Base-by-base conservation (phyloP, 2,113 vertebrate species). In the Cebus imitator region DNA sequence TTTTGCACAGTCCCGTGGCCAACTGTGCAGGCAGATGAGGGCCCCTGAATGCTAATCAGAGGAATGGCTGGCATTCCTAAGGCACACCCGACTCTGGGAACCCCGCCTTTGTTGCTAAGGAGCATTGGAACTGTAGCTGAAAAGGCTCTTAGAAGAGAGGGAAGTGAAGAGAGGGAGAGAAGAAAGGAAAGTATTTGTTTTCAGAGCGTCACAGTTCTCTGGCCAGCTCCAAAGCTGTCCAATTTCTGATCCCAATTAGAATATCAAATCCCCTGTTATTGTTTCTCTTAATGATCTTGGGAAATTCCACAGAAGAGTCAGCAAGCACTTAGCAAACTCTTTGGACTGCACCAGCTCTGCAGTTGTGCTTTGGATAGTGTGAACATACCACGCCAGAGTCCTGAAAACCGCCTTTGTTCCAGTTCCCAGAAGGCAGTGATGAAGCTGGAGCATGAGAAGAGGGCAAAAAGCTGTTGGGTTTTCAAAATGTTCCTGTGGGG, bases 251-350 rank as follows among this genome's bases (percentile, higher is more conserved):
- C 80, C 84, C 87, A 95, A 84, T 93, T 95, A 97, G 88, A 98
- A 90, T 93, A 96, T 82, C 86, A 93, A 87, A 27, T 14, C 68
- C 89, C 8, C 18, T 35, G 25, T 94, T 84, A 92, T 94, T 97
- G 91, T 94, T 98, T 89, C 89, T 87, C 66, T 92, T 97, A 95
- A 94, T 61, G 93, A 90, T 96, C 95, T 91, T 91, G 89, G 89
- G 89, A 95, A 96, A 97, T 97, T 95, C 93, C 91, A 95, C 90
- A 75, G 58, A 96, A 83, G 95, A 97, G 86, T 91, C 93, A 97
- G 73, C 4, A 4, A 83, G 45, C 86, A 91, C 95, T 95, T 94
- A 93, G 79, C 87, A 97, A 97, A 88, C 37, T 64, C 76, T 92
- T 86, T 95, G 91, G 72, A 82, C 8, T 5, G 45, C 2, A 0